Evolutionary conservation across 2,113 vertebrate species (phyloP).

Genomic region (Oenanthe melanoleuca): DNA sequence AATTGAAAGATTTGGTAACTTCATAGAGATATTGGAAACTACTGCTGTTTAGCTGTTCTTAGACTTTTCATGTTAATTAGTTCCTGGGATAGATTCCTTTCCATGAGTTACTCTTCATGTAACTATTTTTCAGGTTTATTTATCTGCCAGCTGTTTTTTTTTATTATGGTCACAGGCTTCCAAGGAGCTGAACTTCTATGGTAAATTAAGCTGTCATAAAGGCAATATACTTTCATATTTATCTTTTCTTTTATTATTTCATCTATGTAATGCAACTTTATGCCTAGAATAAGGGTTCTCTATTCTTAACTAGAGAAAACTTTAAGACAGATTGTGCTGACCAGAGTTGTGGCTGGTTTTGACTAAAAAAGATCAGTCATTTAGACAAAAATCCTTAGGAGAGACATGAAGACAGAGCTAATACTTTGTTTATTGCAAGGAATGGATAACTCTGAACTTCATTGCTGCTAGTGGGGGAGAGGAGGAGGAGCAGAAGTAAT

Average conservation of each 20-base stretch:
- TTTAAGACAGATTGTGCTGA: not conserved
- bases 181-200: not conserved
- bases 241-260: not conserved
- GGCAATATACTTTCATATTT: not conserved
- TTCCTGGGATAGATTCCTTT: not conserved
- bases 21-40: not conserved
- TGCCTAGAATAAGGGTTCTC: not conserved
- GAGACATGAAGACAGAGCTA: not conserved
- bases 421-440: not conserved
- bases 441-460: not conserved
- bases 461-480: not conserved
- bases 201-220: not conserved
- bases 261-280: not conserved
- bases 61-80: not conserved
- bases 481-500: not conserved
- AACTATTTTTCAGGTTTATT: not conserved
- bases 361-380: not conserved
- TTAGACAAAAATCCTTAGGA: not conserved
- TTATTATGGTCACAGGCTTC: not conserved
- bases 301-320: not conserved
- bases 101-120: not conserved
- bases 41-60: not conserved
- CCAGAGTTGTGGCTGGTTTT: not conserved
- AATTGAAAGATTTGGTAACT: not conserved
- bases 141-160: not conserved